These are phyloP conservation scores for Holotrichia oblita DNA, from an alignment of 1,140 invertebrate species.

Conservation along the genomic window DNA sequence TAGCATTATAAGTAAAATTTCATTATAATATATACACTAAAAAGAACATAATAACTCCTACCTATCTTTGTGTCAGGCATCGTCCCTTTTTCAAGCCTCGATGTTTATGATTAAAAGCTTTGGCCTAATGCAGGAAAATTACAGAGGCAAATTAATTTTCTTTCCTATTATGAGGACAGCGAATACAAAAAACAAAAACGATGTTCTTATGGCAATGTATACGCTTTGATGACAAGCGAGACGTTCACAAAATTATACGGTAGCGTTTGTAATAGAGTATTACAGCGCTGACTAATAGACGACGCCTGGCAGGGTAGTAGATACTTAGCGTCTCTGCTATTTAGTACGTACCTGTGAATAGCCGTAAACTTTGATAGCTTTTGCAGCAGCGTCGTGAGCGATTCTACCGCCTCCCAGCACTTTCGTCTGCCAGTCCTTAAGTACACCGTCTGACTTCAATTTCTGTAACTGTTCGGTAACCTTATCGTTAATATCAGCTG, in stretches of 20 bases:
- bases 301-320: neutral
- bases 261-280: neutral
- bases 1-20: too few species aligned
- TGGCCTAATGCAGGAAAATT: neutral
- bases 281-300: neutral
- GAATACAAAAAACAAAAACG: neutral
- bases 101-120: slow-evolving; percentile 14
- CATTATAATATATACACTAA: too few species aligned
- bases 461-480: slow-evolving; percentile 64
- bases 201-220: neutral
- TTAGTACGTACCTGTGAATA: slow-evolving; percentile 76
- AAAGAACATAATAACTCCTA: too few species aligned
- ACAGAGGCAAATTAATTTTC: slow-evolving; percentile 22
- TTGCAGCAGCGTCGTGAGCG: slow-evolving; percentile 74
- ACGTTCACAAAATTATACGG: neutral
- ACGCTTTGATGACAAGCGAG: neutral
- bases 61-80: too few species aligned
- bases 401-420: slow-evolving; percentile 85
- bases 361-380: slow-evolving; percentile 84
- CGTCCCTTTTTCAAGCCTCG: neutral
- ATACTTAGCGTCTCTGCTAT: neutral
- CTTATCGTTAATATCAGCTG: slow-evolving; percentile 76
- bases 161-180: neutral
- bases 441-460: slow-evolving; percentile 61
- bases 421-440: slow-evolving; percentile 60